phyloP scores from a whole-genome alignment of 2,113 vertebrate species.

The Arizona elegans region DNA sequence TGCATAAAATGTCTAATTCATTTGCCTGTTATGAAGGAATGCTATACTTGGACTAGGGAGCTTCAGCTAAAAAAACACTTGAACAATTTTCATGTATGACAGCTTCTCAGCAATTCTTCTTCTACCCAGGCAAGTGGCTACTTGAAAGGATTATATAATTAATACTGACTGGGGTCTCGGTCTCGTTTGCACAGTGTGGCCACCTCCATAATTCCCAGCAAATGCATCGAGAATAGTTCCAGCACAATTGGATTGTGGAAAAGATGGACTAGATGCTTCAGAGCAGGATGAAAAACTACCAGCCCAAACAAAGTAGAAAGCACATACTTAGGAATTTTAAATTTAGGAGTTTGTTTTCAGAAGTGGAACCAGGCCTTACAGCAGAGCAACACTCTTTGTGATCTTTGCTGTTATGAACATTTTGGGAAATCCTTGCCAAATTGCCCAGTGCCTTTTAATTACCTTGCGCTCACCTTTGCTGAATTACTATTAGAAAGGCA shows the following conservation, averaged over 20 bases:
- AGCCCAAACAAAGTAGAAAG: background rate
- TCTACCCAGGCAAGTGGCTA: background rate
- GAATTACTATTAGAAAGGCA: background rate
- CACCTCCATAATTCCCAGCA: background rate
- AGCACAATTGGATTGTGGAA: background rate
- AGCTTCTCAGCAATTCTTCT: background rate
- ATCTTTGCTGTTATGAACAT: background rate
- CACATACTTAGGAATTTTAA: background rate
- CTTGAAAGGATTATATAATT: background rate
- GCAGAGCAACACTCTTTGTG: background rate
- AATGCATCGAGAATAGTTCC: background rate
- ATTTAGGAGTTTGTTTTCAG: background rate
- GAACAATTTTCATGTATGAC: background rate
- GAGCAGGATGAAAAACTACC: background rate
- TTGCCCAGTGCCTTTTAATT: background rate
- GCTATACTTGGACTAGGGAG: background rate
- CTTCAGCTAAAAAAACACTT: background rate
- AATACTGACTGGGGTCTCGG: background rate
- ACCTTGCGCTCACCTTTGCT: background rate
- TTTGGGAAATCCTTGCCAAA: background rate
- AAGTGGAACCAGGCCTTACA: background rate
- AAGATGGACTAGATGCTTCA: background rate
- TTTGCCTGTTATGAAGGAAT: background rate
- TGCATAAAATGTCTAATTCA: background rate
- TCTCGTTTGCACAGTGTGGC: background rate